Evolutionary conservation across 2,888 invertebrate genomes (phyloP).

Genomic region (Boloria selene): DNA sequence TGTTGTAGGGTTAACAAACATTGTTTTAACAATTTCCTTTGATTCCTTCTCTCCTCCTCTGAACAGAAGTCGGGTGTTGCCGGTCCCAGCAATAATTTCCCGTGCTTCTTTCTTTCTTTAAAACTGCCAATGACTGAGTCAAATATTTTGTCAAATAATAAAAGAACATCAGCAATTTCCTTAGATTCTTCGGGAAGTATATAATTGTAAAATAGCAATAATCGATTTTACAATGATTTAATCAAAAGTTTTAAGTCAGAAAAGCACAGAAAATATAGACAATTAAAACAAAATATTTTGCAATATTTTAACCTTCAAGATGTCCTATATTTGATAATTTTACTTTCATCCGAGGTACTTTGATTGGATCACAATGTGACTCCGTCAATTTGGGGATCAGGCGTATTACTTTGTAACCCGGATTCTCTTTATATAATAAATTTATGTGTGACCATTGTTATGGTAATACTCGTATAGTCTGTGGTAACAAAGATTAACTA

Average conservation of each 20-base stretch:
- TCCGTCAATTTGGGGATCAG: slow-evolving; percentile 21
- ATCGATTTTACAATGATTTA: too few relatives aligned
- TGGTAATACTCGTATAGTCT: too few relatives aligned
- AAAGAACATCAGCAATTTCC: slow-evolving; percentile 33
- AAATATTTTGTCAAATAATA: slow-evolving; percentile 37
- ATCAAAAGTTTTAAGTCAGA: too few relatives aligned
- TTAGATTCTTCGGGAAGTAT: slow-evolving; percentile 25
- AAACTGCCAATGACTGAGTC: slow-evolving; percentile 38
- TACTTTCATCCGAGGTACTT: slow-evolving; percentile 11
- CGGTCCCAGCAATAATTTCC: slow-evolving; percentile 30
- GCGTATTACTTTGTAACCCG: not conserved
- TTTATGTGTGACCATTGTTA: too few relatives aligned
- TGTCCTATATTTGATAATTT: slow-evolving; percentile 5
- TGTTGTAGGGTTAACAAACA: slow-evolving; percentile 34
- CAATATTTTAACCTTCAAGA: too few relatives aligned
- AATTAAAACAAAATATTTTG: too few relatives aligned
- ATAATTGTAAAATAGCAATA: slow-evolving; percentile 19
- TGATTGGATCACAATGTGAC: slow-evolving; percentile 7
- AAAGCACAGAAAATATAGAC: too few relatives aligned
- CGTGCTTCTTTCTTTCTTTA: slow-evolving; percentile 24
- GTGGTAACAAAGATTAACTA: too few relatives aligned
- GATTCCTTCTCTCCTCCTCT: too few relatives aligned
- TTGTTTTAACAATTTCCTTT: slow-evolving; percentile 18
- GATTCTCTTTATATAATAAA: too few relatives aligned
- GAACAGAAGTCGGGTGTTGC: slow-evolving; percentile 1